These are phyloP conservation scores for Neostethus bicornis DNA, from an alignment of 2,797 vertebrate genomes.

Conservation along the genomic window DNA sequence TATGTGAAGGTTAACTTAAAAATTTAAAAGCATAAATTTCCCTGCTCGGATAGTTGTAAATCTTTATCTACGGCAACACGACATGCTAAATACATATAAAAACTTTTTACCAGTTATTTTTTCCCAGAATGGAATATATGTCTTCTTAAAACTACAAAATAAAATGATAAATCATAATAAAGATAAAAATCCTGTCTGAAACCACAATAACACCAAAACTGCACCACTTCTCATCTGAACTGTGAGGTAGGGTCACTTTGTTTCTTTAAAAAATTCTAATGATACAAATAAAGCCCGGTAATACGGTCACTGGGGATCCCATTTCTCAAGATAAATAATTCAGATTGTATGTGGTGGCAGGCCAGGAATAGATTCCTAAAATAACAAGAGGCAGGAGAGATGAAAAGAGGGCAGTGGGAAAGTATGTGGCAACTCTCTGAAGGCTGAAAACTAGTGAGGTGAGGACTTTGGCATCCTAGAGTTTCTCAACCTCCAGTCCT, in stretches of 20 bases:
- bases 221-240: background rate
- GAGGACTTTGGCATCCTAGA: slow-evolving; percentile 34
- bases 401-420: slow-evolving; percentile 31
- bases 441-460: slow-evolving; percentile 50
- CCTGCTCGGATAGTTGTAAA: background rate
- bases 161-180: background rate
- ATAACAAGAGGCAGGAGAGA: slow-evolving; percentile 59
- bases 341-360: slow-evolving; percentile 66
- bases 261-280: slow-evolving; percentile 68
- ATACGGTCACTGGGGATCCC: slow-evolving; percentile 59
- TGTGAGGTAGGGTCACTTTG: slow-evolving; percentile 40
- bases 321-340: slow-evolving; percentile 78
- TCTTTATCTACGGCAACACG: background rate
- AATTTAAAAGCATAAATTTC: background rate
- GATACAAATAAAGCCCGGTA: slow-evolving; percentile 64
- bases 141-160: background rate
- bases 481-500: slow-evolving; percentile 37
- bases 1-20: slow-evolving; percentile 8
- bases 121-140: background rate
- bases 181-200: background rate
- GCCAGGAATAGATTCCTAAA: slow-evolving; percentile 73
- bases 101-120: background rate
- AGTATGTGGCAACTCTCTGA: slow-evolving; percentile 40
- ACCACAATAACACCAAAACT: background rate
- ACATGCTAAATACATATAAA: background rate